A percentile compares a stretch with the other conserved stretches of the same genome.
Evolutionary conservation across 2,113 vertebrate species (phyloP).

Genomic region (Sciurus niger): DNA sequence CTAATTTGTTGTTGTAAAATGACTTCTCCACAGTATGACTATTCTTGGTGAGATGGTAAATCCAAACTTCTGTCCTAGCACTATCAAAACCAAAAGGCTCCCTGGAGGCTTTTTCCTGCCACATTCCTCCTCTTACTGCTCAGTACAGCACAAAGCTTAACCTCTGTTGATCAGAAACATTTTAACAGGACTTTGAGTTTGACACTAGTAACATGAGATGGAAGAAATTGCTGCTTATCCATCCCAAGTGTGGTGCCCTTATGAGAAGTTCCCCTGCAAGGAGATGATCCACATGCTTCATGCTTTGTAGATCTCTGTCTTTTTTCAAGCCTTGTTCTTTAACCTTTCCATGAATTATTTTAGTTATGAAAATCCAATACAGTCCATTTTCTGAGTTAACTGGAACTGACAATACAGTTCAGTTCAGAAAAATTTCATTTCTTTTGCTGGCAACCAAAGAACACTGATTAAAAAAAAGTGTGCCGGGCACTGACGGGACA

Average conservation of each 20-base stretch:
- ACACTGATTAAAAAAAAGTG: not conserved
- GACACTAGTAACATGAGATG: not conserved
- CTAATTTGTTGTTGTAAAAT: not conserved
- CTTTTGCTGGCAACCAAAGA: not conserved
- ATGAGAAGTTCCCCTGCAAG: not conserved
- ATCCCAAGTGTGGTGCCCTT: not conserved
- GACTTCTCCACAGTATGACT: not conserved
- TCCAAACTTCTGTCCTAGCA: not conserved
- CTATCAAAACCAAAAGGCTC: not conserved
- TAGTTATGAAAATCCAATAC: not conserved
- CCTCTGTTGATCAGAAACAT: not conserved
- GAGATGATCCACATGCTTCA: not conserved
- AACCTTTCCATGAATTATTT: slow-evolving; percentile 37
- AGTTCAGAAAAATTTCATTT: slow-evolving; percentile 33
- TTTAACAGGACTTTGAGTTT: not conserved
- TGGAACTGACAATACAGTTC: not conserved
- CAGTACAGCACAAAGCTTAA: not conserved
- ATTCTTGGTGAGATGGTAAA: not conserved
- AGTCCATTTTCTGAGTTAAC: not conserved
- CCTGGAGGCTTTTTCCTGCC: not conserved
- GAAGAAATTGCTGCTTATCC: slow-evolving; percentile 32
- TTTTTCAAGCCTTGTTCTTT: not conserved
- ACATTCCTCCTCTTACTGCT: not conserved
- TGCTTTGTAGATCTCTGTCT: not conserved
- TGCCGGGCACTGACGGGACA: not conserved